phyloP scores from a whole-genome alignment of 2,797 vertebrate genomes.

The Onychomys torridus region DNA sequence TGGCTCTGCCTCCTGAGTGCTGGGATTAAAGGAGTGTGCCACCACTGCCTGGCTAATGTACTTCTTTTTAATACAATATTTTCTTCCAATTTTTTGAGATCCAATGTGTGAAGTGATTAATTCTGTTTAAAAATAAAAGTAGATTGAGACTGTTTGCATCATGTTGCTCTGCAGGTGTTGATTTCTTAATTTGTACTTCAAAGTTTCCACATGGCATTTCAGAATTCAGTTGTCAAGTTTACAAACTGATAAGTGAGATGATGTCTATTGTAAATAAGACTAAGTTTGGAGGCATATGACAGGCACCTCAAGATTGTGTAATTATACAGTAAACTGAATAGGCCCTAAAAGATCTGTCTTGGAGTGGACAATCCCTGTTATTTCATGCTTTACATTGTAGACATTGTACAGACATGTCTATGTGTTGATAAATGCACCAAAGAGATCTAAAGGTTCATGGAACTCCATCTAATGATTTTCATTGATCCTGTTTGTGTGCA shows the following conservation, averaged over 20 bases:
- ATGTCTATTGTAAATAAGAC: constrained; percentile 53
- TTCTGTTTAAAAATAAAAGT: constrained; percentile 70
- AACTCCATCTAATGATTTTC: background rate
- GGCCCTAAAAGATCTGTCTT: background rate
- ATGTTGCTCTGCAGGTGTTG: constrained; percentile 64
- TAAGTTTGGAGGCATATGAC: background rate
- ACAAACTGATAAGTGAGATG: constrained; percentile 42
- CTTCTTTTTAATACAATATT: constrained; percentile 67
- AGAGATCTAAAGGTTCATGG: background rate
- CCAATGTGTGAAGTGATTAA: constrained; percentile 62
- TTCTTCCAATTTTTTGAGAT: constrained; percentile 59
- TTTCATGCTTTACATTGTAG: background rate
- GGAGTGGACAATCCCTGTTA: background rate
- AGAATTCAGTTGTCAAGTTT: constrained; percentile 56
- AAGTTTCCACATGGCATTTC: constrained; percentile 18
- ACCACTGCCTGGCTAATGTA: background rate
- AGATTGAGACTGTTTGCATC: constrained; percentile 31
- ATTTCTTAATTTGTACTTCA: constrained; percentile 67
- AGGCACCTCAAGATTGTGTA: background rate
- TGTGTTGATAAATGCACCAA: constrained; percentile 6
- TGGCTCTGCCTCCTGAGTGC: too few species aligned
- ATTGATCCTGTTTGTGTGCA: background rate
- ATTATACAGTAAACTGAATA: constrained; percentile 1
- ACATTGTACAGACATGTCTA: background rate
- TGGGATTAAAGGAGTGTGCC: too few species aligned